A percentile compares a stretch with the other conserved stretches of the same genome.
Evolutionary conservation across 2,888 invertebrate species (phyloP).

Genomic region (Phyto melanocephala): DNA sequence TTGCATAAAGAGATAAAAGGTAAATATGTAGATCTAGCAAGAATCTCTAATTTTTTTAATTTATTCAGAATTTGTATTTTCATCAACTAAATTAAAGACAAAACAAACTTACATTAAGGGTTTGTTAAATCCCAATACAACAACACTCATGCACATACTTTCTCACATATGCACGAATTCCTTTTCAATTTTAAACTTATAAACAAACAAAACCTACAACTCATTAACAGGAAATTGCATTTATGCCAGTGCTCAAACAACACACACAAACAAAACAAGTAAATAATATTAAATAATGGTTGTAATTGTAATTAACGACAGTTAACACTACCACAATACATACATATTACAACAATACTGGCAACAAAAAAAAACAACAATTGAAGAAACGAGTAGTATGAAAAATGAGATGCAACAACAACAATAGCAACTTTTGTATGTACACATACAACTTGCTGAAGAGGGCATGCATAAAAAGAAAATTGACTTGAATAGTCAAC

Average conservation of each 20-base stretch:
- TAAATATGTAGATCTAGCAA: too few species aligned
- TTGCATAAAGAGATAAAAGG: too few species aligned
- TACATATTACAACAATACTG: too few species aligned
- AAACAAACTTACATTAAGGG: not conserved
- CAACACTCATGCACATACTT: not conserved
- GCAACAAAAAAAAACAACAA: not conserved
- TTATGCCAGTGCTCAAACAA: constrained; percentile 28
- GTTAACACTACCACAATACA: constrained; percentile 62
- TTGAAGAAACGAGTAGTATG: not conserved
- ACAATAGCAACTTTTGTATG: not conserved
- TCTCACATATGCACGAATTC: not conserved
- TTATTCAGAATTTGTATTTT: too few species aligned
- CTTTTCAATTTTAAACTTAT: not conserved
- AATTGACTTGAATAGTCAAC: constrained; percentile 57
- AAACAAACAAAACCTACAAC: not conserved
- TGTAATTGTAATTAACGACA: constrained; percentile 62
- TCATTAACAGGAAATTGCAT: constrained; percentile 50
- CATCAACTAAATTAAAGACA: not conserved
- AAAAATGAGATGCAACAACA: not conserved
- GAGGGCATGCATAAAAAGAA: constrained; percentile 14
- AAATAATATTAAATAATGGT: constrained; percentile 51
- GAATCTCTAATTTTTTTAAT: too few species aligned
- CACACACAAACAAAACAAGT: constrained; percentile 18
- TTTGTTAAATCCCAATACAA: not conserved
- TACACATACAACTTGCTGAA: not conserved